These are phyloP conservation scores for Patella depressa DNA, from an alignment of 2,888 invertebrate genomes.

Conservation along the genomic window DNA sequence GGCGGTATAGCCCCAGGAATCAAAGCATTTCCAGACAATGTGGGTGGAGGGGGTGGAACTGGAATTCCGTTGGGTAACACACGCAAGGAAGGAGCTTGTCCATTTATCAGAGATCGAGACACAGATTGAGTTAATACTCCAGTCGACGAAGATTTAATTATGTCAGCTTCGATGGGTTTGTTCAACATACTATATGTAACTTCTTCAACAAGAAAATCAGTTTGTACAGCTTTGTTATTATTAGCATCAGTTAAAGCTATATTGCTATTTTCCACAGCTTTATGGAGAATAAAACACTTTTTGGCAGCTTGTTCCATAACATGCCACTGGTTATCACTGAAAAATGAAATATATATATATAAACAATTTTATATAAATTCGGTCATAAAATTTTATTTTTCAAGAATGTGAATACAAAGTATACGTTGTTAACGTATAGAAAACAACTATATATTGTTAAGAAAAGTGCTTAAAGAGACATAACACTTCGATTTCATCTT, in stretches of 20 bases:
- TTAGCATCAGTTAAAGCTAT: background rate
- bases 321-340: slow-evolving; percentile 93
- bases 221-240: slow-evolving; percentile 33
- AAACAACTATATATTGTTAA: too few species aligned
- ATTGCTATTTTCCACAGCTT: slow-evolving; percentile 23
- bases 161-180: background rate
- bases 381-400: too few species aligned
- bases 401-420: too few species aligned
- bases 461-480: too few species aligned
- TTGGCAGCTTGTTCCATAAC: slow-evolving; percentile 88
- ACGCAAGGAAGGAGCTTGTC: background rate
- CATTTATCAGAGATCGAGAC: background rate
- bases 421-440: too few species aligned
- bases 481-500: too few species aligned
- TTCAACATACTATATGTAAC: background rate
- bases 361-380: too few species aligned
- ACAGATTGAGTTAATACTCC: background rate
- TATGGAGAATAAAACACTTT: slow-evolving; percentile 35
- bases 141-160: background rate
- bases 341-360: too few species aligned
- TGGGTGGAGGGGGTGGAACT: slow-evolving; percentile 39
- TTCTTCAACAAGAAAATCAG: slow-evolving; percentile 25
- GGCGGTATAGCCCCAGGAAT: slow-evolving; percentile 68
- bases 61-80: background rate
- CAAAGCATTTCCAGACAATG: slow-evolving; percentile 51